Conservation (phyloP, 2,113 vertebrate species). For the Sorex fumeus region DNA sequence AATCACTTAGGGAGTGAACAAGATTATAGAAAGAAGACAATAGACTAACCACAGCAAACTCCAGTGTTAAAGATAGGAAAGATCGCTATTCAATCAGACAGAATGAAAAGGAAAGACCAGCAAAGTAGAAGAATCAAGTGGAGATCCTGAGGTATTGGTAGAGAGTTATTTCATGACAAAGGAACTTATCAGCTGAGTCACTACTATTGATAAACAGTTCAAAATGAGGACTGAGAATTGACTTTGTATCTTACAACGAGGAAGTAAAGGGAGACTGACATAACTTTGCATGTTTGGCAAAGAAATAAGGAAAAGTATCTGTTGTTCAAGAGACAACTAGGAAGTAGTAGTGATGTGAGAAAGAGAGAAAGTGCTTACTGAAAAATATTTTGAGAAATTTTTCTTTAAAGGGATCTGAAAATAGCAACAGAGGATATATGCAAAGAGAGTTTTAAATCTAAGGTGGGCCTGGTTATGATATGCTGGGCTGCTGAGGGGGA, state of each 20-base stretch:
- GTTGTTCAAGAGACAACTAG: slow-evolving; percentile 5
- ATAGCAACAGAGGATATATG: not conserved
- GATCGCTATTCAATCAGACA: not conserved
- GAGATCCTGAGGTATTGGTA: not conserved
- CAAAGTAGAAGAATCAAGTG: not conserved
- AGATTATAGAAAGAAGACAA: not conserved
- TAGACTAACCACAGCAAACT: not conserved
- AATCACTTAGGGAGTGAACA: not conserved
- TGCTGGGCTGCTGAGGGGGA: not conserved
- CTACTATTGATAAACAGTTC: not conserved
- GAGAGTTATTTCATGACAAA: slow-evolving; percentile 3
- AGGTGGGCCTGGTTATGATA: not conserved
- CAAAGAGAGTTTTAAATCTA: slow-evolving; percentile 2
- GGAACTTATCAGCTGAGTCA: not conserved
- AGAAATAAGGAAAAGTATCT: not conserved
- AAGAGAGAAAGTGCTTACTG: not conserved
- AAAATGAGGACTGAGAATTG: slow-evolving; percentile 18
- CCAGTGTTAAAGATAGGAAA: not conserved
- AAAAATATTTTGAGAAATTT: not conserved
- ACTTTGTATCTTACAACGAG: not conserved
- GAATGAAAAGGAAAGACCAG: not conserved
- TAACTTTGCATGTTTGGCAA: not conserved
- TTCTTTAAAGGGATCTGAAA: slow-evolving; percentile 3
- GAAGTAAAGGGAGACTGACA: not conserved
- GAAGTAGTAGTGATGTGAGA: not conserved